These are phyloP conservation scores for Sialis lutaria DNA, from an alignment of 2,888 invertebrate species.

Conservation along the genomic window DNA sequence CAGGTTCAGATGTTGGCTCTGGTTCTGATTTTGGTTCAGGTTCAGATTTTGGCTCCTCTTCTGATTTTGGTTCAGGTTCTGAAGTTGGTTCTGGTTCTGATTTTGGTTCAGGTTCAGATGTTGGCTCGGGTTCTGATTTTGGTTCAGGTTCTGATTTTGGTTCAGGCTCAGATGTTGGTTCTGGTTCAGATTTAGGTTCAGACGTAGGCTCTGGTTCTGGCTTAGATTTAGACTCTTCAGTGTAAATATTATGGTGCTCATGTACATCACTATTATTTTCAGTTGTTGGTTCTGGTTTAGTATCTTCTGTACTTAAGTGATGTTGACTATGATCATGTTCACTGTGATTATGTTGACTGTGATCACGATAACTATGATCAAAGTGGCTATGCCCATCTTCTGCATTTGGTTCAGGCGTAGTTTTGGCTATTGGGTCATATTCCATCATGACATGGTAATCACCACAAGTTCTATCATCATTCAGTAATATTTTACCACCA, in stretches of 20 bases:
- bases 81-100: conserved; percentile 12
- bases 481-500: conserved; percentile 31
- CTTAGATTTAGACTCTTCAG: conserved; percentile 9
- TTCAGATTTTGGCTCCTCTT: conserved; percentile 9
- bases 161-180: conserved; percentile 13
- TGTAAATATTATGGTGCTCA: no score
- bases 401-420: conserved; percentile 9
- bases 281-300: conserved; percentile 10
- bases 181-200: conserved; percentile 14
- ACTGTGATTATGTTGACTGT: conserved; percentile 12
- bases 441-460: not conserved
- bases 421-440: conserved; percentile 11
- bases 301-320: conserved; percentile 2
- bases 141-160: conserved; percentile 15
- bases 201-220: conserved; percentile 13
- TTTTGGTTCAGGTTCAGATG: conserved; percentile 14
- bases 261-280: conserved; percentile 13
- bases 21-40: conserved; percentile 13
- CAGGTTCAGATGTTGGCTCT: conserved; percentile 11
- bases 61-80: conserved; percentile 9
- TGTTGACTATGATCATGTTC: conserved; percentile 4
- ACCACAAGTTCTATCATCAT: conserved; percentile 27
- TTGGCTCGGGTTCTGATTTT: conserved; percentile 18
- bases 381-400: conserved; percentile 15
- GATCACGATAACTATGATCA: conserved; percentile 17